Percentiles rank a stretch among this genome's conserved stretches.
Conservation (phyloP, 2,888 invertebrate species). For the Cantharis rustica region DNA sequence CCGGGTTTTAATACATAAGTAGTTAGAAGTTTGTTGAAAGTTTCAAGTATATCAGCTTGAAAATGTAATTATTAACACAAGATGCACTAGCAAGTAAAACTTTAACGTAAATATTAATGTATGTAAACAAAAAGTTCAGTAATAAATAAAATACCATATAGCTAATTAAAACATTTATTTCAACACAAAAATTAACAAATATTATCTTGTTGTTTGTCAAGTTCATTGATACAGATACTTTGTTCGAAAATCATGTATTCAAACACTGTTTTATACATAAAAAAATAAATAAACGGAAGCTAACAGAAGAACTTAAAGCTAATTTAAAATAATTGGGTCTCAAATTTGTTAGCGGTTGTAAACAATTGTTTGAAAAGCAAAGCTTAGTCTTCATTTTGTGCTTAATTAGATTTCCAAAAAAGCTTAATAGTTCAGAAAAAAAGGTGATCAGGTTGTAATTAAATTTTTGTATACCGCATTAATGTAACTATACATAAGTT, state of each 20-base stretch:
- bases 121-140: not conserved
- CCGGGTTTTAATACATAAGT: conserved; percentile 1
- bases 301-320: not conserved
- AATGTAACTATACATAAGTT: no score
- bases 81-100: conserved; percentile 3
- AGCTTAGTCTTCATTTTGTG: not conserved
- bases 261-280: not conserved
- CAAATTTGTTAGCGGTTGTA: not conserved
- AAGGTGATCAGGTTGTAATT: not conserved
- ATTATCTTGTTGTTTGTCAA: not conserved
- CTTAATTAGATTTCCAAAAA: not conserved
- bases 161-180: not conserved
- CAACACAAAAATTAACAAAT: not conserved
- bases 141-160: not conserved
- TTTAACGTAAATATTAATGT: conserved; percentile 1
- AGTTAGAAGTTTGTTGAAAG: conserved; percentile 2
- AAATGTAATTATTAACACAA: conserved; percentile 3
- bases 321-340: not conserved
- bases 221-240: no score
- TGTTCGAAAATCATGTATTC: not conserved
- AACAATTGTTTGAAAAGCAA: not conserved
- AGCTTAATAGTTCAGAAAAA: not conserved
- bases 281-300: not conserved
- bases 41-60: not conserved
- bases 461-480: not conserved